Conservation (phyloP, 92 coral and sea anemone species). For the Desmophyllum pertusum region DNA sequence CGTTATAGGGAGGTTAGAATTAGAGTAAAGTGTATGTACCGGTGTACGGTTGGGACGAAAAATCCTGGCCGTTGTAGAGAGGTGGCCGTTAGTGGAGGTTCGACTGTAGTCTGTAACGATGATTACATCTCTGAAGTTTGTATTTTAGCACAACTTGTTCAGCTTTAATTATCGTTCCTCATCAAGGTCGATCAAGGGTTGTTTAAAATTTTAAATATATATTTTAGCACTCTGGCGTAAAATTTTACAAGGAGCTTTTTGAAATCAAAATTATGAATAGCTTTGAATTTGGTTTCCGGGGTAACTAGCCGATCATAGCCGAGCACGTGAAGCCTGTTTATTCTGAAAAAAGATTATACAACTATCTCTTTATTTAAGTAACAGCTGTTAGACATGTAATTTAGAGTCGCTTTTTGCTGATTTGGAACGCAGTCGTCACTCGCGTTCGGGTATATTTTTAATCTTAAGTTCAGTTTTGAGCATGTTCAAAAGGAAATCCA, state of each 20-base stretch:
- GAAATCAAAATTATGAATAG: background rate
- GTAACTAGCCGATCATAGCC: background rate
- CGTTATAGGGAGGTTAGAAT: too few relatives aligned
- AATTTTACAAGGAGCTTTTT: too few relatives aligned
- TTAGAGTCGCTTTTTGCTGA: background rate
- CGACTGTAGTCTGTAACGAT: too few relatives aligned
- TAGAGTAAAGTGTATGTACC: too few relatives aligned
- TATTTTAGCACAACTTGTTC: background rate
- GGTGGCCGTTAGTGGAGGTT: too few relatives aligned
- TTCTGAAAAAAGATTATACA: too few relatives aligned
- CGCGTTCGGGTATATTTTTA: background rate
- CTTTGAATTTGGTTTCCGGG: background rate
- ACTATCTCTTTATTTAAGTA: too few relatives aligned
- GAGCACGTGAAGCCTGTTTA: too few relatives aligned
- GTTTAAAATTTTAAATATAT: too few relatives aligned
- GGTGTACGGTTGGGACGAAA: too few relatives aligned
- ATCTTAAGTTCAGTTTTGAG: background rate
- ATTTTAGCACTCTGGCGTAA: too few relatives aligned
- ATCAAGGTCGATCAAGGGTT: background rate
- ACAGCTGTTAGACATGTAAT: background rate
- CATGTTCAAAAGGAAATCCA: background rate
- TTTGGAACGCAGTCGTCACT: background rate
- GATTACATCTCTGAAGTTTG: background rate
- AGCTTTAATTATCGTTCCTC: background rate
- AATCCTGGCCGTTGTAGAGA: too few relatives aligned